Evolutionary conservation across 2,888 invertebrate genomes (phyloP).

Genomic region (Mythimna lalbum): DNA sequence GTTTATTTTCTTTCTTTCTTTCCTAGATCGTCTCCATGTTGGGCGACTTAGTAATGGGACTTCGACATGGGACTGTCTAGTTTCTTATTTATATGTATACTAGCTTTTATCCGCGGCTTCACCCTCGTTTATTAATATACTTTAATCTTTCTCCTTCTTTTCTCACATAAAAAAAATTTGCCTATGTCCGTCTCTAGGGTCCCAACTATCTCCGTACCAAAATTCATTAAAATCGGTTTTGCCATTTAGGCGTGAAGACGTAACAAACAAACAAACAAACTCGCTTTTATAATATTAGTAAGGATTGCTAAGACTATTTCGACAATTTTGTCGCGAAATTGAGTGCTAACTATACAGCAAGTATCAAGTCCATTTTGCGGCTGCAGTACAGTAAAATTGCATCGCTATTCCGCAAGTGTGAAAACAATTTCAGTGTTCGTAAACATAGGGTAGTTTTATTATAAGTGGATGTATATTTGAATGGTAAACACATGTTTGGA

Average conservation of each 20-base stretch:
- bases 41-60: slow-evolving; percentile 7
- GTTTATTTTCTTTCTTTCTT: slow-evolving; percentile 34
- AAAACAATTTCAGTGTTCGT: slow-evolving; percentile 25
- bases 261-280: too few relatives aligned
- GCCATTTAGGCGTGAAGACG: too few relatives aligned
- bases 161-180: too few relatives aligned
- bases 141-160: too few relatives aligned
- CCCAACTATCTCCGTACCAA: too few relatives aligned
- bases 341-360: slow-evolving; percentile 4
- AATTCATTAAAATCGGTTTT: too few relatives aligned
- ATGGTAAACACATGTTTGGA: slow-evolving; percentile 19
- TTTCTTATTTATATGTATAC: slow-evolving; percentile 9
- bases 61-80: neutral
- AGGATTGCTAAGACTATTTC: neutral
- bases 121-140: too few relatives aligned
- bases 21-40: slow-evolving; percentile 7
- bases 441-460: slow-evolving; percentile 32
- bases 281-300: too few relatives aligned
- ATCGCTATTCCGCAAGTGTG: slow-evolving; percentile 33
- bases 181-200: too few relatives aligned
- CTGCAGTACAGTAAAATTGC: slow-evolving; percentile 29
- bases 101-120: too few relatives aligned
- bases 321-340: neutral
- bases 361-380: neutral
- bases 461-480: slow-evolving; percentile 18